Percentiles rank a stretch among this genome's conserved stretches.
phyloP scores from a whole-genome alignment of 1,140 invertebrate genomes.

The Dinoponera quadriceps region DNA sequence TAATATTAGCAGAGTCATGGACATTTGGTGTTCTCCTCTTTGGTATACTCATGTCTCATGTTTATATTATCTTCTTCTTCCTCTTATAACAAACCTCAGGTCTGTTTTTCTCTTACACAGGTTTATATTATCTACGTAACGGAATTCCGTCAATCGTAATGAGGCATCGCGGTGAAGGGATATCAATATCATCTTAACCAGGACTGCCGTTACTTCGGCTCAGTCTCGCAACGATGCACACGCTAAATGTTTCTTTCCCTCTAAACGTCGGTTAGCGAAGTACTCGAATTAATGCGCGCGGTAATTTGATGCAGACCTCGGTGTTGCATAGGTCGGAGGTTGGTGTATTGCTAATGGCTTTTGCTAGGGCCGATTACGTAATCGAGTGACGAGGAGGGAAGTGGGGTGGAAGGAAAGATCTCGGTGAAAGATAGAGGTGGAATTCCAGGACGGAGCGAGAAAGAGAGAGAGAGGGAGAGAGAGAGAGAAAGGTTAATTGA shows the following conservation, averaged over 20 bases:
- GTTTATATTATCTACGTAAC: too few relatives aligned
- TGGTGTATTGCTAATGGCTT: slow-evolving; percentile 56
- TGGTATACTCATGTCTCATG: too few relatives aligned
- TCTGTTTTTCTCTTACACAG: too few relatives aligned
- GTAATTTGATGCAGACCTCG: neutral
- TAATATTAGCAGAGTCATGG: too few relatives aligned
- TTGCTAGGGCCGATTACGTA: slow-evolving; percentile 52
- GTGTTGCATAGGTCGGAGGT: neutral
- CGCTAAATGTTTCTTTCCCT: neutral
- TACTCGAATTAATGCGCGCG: neutral
- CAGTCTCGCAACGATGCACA: too few relatives aligned
- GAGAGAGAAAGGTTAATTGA: slow-evolving; percentile 61
- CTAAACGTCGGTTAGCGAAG: neutral
- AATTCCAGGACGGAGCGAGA: slow-evolving; percentile 44
- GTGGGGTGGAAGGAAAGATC: slow-evolving; percentile 15
- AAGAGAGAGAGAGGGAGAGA: slow-evolving; percentile 23
- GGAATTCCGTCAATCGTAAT: too few relatives aligned
- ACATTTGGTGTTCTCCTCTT: too few relatives aligned
- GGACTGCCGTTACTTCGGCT: too few relatives aligned
- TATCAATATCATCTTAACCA: too few relatives aligned
- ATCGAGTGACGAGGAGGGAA: slow-evolving; percentile 24
- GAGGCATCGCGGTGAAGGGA: too few relatives aligned
- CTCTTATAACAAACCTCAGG: too few relatives aligned
- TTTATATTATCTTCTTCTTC: too few relatives aligned
- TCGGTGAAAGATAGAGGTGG: slow-evolving; percentile 40